Evolutionary conservation across 2,888 invertebrate genomes (phyloP), one percentile per base, ranked within the genome.

Genomic region (Biston stratarius): DNA sequence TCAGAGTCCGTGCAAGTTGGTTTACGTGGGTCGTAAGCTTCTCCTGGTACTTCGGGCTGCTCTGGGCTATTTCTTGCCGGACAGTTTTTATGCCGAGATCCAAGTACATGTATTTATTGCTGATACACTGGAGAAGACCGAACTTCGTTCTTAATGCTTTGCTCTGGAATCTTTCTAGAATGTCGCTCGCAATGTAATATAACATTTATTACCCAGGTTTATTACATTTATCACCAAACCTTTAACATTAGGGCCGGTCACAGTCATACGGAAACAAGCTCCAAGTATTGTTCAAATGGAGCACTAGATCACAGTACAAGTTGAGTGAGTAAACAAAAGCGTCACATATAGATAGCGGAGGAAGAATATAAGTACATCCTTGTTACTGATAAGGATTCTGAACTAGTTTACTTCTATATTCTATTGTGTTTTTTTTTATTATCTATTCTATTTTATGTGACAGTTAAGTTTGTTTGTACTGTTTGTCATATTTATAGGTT

Each of bases 301-400:
- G n/a, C 38, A 49, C 33, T 15, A 51, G n/a, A 59, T 15, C 12
- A 55, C 53, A 53, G 47, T 65, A 64, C 61, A 24, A 42, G 42
- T 60, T 38, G 52, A 40, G 57, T 57, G 55, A 14, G 56, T 58
- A 64, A 51, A 68, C 60, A 65, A 15, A 12, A 45, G 12, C 38
- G 63, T 15, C 52, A 55, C 65, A 72, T 59, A 57, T 64, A 69
- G 72, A 70, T 70, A 70, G 42, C 40, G 5, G 56, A 69, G 63
- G 44, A 67, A 62, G 64, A 65, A 63, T 36, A 62, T 70, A 74
- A 56, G 55, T 38, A 72, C 56, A 58, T 38, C 61, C 65, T 65
- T 66, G 60, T 24, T 45, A 61, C 68, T 42, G 42, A 11, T 42
- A 42, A 57, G 7, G 9, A 60, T 72, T 72, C 69, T 60, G 34